Percentiles rank a stretch among this genome's conserved stretches.
phyloP scores from a whole-genome alignment of 2,797 vertebrate genomes.

The Tolypeutes matacus region DNA sequence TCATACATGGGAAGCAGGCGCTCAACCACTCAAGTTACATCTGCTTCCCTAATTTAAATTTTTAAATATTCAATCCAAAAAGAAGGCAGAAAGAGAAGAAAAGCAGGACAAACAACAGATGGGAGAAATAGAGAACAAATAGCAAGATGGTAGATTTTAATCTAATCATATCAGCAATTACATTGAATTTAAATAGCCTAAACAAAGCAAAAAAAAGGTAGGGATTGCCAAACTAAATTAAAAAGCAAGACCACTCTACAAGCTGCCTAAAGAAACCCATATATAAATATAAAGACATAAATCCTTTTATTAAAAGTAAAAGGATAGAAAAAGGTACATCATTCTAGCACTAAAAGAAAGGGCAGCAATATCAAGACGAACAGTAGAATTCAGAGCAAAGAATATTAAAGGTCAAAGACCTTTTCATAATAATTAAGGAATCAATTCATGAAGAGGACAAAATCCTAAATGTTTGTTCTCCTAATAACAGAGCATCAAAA shows the following conservation, averaged over 20 bases:
- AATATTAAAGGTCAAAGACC: rapidly evolving
- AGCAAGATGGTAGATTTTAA: no score
- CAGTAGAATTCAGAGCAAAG: neutral
- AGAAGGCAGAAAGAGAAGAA: neutral
- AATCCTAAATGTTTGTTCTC: no score
- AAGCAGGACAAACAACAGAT: neutral
- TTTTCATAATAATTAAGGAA: neutral
- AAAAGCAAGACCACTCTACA: neutral
- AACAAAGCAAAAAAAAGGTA: neutral
- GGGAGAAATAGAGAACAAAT: neutral
- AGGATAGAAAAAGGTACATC: rapidly evolving
- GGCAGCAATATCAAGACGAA: rapidly evolving
- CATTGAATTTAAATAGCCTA: neutral
- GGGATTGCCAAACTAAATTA: neutral
- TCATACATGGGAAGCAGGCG: no score
- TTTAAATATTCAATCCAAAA: no score
- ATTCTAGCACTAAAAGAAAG: no score
- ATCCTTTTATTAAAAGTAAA: neutral
- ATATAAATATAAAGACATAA: no score
- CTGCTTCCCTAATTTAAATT: no score
- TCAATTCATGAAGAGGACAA: no score
- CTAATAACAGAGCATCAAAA: no score
- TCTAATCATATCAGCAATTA: rapidly evolving
- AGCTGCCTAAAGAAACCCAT: neutral
- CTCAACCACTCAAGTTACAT: no score